Conservation (phyloP, 2,113 vertebrate genomes). For the Butastur rufipennis region DNA sequence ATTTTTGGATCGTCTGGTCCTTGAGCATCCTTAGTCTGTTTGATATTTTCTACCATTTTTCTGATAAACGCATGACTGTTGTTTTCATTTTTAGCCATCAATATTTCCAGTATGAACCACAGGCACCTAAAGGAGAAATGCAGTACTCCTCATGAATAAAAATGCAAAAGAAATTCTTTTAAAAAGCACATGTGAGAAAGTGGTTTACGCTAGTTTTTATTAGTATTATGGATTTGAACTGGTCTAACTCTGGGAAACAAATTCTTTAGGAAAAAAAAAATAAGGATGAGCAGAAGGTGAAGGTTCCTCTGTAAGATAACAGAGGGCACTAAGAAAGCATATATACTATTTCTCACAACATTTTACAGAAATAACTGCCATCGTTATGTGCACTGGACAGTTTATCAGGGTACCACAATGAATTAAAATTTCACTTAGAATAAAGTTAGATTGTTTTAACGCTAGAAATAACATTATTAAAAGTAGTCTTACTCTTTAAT, state of each 20-base stretch:
- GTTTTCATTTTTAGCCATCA: slow-evolving; percentile 99
- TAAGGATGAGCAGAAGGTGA: not conserved
- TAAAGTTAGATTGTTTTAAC: not conserved
- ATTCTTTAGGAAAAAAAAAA: not conserved
- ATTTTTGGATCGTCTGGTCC: slow-evolving; percentile 89
- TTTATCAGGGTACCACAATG: not conserved
- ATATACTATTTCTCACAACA: not conserved
- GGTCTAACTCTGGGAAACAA: not conserved
- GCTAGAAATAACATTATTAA: not conserved
- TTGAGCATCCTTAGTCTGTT: slow-evolving; percentile 98
- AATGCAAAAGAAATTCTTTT: not conserved
- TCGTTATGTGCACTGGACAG: not conserved
- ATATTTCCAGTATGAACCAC: slow-evolving; percentile 97
- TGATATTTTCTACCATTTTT: slow-evolving; percentile 99
- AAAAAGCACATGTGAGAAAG: not conserved
- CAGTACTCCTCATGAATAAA: not conserved
- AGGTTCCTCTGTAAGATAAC: not conserved
- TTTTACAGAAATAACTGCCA: not conserved
- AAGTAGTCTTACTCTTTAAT: slow-evolving; percentile 95
- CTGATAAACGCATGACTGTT: slow-evolving; percentile 98
- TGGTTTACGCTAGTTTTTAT: not conserved
- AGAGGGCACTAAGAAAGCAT: not conserved
- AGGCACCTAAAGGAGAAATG: slow-evolving; percentile 80
- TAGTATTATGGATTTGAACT: not conserved
- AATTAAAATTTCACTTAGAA: not conserved